Conservation (phyloP, 2,888 invertebrate species). For the Zelleria hepariella region DNA sequence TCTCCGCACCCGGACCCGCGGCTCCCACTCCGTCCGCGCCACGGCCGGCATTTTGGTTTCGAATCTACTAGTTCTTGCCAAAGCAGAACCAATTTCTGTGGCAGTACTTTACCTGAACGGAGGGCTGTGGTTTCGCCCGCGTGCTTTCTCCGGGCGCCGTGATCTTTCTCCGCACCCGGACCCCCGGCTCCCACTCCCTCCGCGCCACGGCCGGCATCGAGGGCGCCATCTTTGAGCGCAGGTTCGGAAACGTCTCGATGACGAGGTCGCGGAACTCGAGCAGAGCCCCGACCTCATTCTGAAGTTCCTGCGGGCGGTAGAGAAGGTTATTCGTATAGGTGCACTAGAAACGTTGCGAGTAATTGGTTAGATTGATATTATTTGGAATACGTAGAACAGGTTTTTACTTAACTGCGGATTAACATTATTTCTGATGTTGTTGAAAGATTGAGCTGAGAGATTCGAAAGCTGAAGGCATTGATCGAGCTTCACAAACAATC, state of each 20-base stretch:
- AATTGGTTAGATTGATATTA: not conserved
- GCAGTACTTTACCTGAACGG: conserved; percentile 74
- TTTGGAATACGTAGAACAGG: too few species aligned
- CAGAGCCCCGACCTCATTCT: conserved; percentile 93
- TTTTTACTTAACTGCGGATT: too few species aligned
- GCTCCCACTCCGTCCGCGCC: conserved; percentile 82
- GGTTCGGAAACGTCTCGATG: conserved; percentile 94
- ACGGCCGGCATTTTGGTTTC: conserved; percentile 65
- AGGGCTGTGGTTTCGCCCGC: conserved; percentile 74
- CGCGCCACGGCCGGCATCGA: conserved; percentile 68
- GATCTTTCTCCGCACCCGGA: conserved; percentile 78
- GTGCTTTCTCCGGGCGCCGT: conserved; percentile 59
- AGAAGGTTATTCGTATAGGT: not conserved
- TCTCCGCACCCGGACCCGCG: conserved; percentile 81
- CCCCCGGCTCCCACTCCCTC: conserved; percentile 87
- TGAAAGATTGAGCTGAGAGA: too few species aligned
- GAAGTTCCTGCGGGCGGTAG: conserved; percentile 75
- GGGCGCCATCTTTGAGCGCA: conserved; percentile 88
- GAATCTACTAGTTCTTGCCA: too few species aligned
- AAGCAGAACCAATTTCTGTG: too few species aligned
- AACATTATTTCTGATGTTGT: too few species aligned
- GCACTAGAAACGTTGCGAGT: not conserved
- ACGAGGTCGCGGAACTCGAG: conserved; percentile 94
- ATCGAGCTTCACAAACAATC: too few species aligned
- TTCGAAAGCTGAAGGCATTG: too few species aligned